Percentiles rank a stretch among this genome's conserved stretches.
These are phyloP conservation scores for Pyrrhia umbra DNA, from an alignment of 2,888 invertebrate species.

Conservation along the genomic window DNA sequence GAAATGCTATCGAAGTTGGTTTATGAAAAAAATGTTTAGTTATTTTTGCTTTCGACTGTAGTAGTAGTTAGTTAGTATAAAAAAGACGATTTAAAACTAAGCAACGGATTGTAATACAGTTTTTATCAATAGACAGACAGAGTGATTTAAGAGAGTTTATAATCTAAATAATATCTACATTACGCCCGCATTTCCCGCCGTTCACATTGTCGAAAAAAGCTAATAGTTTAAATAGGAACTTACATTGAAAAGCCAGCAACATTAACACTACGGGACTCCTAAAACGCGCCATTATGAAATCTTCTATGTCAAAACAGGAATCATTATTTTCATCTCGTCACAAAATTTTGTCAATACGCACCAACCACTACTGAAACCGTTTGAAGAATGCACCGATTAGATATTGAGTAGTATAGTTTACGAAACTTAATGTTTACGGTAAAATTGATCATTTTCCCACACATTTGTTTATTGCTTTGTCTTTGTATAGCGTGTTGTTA, in stretches of 20 bases:
- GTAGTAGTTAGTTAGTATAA: no score
- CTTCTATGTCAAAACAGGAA: not conserved
- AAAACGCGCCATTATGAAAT: constrained; percentile 19
- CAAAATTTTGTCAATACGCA: not conserved
- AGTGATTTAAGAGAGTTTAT: no score
- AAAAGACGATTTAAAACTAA: no score
- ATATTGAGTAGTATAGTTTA: constrained; percentile 16
- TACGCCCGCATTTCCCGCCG: no score
- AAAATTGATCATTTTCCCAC: constrained; percentile 3
- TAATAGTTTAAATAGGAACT: constrained; percentile 24
- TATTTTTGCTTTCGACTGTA: no score
- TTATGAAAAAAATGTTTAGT: no score
- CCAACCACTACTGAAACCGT: not conserved
- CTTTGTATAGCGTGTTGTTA: not conserved
- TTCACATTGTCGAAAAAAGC: no score
- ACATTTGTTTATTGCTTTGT: not conserved
- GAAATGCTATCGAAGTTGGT: no score
- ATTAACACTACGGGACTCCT: constrained; percentile 4
- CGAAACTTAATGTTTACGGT: constrained; percentile 12
- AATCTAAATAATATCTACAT: no score
- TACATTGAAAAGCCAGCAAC: constrained; percentile 28
- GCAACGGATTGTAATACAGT: no score
- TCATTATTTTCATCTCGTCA: not conserved
- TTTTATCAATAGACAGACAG: no score
- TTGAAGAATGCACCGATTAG: not conserved